A percentile compares a stretch with the other conserved stretches of the same genome.
Conservation (phyloP, 2,888 invertebrate species). For the Stenodema calcarata region DNA sequence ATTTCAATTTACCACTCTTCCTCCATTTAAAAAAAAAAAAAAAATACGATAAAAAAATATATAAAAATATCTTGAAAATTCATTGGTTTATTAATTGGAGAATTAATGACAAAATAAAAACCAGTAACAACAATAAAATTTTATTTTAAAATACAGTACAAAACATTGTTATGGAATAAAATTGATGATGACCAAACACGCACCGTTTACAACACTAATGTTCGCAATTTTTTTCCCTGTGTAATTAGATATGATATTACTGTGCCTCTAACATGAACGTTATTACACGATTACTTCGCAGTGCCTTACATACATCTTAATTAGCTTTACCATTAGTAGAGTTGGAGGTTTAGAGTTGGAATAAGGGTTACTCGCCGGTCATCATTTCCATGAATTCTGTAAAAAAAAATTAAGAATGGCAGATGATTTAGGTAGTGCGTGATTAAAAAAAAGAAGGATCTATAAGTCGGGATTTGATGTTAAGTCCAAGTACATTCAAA, state of each 20-base stretch:
- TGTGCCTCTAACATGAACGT: background rate
- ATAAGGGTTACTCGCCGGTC: slow-evolving; percentile 77
- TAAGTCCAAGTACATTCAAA: no score
- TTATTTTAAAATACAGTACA: slow-evolving; percentile 37
- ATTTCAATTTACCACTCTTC: no score
- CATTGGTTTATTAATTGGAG: no score
- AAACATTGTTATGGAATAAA: slow-evolving; percentile 31
- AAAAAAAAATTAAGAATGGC: slow-evolving; percentile 55
- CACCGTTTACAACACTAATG: background rate
- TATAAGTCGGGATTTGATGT: no score
- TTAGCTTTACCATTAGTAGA: background rate
- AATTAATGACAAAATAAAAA: background rate
- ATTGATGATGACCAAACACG: background rate
- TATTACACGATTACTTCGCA: background rate
- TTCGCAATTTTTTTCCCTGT: background rate
- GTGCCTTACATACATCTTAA: background rate
- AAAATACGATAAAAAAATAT: no score
- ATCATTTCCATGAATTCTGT: slow-evolving; percentile 95
- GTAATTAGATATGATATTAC: background rate
- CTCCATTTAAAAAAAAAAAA: no score
- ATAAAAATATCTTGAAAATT: no score
- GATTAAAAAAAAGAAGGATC: no score
- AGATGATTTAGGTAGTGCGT: no score
- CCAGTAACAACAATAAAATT: slow-evolving; percentile 3
- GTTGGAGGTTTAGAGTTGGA: background rate